Base-by-base conservation (phyloP, 2,797 vertebrate genomes). In the Mareca penelope region DNA sequence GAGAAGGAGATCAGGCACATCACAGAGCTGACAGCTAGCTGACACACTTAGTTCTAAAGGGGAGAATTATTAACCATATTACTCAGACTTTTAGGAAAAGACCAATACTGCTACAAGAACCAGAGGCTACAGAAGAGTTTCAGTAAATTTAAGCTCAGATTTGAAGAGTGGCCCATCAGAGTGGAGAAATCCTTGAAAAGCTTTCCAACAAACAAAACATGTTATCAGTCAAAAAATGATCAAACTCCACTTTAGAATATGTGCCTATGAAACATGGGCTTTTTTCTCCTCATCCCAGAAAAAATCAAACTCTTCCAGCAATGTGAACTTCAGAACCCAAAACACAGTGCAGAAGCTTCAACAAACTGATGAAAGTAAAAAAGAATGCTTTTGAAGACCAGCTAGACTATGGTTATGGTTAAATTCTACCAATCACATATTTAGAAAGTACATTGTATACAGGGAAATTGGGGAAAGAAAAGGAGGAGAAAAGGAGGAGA, bases 11-110 rank as follows among this genome's bases (percentile, higher is more conserved):
- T 92, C 56, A 96, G 92, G 76, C 79, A 88, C 50, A 96, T 93
- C 84, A 91, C 26, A 94, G 68, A 64, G 42, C 40, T 96, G 95
- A 96, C 91, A 95, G 86, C 88, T 88, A 70, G 80, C 65, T 96
- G 90, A 92, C 89, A 89, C 14, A 71, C 67, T 67, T 50, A 90
- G 68, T 85, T 94, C 72, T 60, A 92, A 80, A 88, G 90, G 53
- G 56, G 94, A 94, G 85, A 96, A 81, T 61, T 81, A 52, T 65
- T 85, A 96, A 96, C 64, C 93, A 4, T 48, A 89, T 89, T 73
- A 95, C 48, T 68, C 13, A 50, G 50, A 50, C 31, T 73, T 88
- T 59, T 22, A 80, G 23, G 8, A 40, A 52, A 78, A 76, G 52
- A 64, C 23, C 46, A 79, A 7, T 40, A 39, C 3, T 75, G 14